phyloP scores from a whole-genome alignment of 1,140 invertebrate species.

The Drosophila tsacasi region DNA sequence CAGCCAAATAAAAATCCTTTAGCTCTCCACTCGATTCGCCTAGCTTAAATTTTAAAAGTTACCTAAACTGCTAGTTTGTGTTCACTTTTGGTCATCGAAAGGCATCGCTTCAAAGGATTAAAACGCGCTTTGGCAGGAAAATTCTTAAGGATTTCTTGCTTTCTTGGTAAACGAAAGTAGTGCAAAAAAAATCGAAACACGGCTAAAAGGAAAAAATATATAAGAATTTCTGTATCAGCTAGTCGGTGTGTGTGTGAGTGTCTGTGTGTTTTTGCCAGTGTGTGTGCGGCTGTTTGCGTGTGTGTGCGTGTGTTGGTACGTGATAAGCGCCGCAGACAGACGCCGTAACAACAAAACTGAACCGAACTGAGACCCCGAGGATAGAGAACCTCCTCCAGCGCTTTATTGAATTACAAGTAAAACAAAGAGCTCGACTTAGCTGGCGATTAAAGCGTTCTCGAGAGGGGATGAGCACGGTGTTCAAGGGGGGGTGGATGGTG shows the following conservation, averaged over 20 bases:
- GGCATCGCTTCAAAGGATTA: slow-evolving; percentile 5
- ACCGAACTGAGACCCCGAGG: slow-evolving; percentile 19
- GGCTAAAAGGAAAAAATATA: slow-evolving; percentile 46
- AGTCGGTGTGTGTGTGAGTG: slow-evolving; percentile 51
- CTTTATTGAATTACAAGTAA: slow-evolving; percentile 78
- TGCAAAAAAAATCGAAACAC: slow-evolving; percentile 74
- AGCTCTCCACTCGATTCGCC: slow-evolving; percentile 56
- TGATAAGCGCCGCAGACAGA: slow-evolving; percentile 76
- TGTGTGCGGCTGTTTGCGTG: slow-evolving; percentile 28
- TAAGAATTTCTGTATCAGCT: slow-evolving; percentile 79
- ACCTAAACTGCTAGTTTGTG: slow-evolving; percentile 45
- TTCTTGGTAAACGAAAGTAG: slow-evolving; percentile 26
- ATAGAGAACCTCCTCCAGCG: slow-evolving; percentile 30
- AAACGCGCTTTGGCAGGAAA: background rate
- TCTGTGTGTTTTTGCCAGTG: slow-evolving; percentile 27
- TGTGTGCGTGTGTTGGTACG: slow-evolving; percentile 47
- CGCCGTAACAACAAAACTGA: slow-evolving; percentile 73
- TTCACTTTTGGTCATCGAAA: slow-evolving; percentile 39
- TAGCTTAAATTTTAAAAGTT: slow-evolving; percentile 44
- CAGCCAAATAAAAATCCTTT: slow-evolving; percentile 53
- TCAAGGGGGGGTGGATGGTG: background rate
- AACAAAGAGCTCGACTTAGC: slow-evolving; percentile 69
- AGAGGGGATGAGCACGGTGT: background rate
- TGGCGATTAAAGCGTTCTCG: slow-evolving; percentile 61
- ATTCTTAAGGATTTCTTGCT: slow-evolving; percentile 21